A percentile compares a stretch with the other conserved stretches of the same genome.
phyloP scores from a whole-genome alignment of 2,888 invertebrate genomes.

The Phorcus lineatus region DNA sequence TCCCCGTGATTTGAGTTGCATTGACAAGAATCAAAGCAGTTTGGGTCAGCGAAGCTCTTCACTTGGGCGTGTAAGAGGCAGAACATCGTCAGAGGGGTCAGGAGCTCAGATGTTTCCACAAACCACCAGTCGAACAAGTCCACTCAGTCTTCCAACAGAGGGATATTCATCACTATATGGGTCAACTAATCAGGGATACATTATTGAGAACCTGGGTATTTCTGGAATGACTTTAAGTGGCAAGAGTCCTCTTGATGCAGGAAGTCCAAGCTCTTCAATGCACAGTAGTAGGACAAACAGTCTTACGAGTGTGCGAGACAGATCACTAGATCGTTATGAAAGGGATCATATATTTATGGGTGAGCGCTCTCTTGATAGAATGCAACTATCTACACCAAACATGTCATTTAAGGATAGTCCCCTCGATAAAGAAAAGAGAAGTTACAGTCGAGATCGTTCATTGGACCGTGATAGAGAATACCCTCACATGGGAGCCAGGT shows the following conservation, averaged over 20 bases:
- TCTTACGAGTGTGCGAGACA: constrained; percentile 66
- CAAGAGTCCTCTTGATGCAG: constrained; percentile 24
- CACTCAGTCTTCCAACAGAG: constrained; percentile 66
- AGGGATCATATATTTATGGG: constrained; percentile 50
- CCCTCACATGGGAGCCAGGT: constrained; percentile 73
- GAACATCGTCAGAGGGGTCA: constrained; percentile 48
- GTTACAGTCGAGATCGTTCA: constrained; percentile 78
- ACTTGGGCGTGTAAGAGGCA: constrained; percentile 30
- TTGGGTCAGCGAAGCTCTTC: neutral
- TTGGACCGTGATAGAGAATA: constrained; percentile 80
- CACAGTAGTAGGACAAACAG: constrained; percentile 49
- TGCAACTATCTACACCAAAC: constrained; percentile 36
- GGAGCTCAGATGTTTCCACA: constrained; percentile 36
- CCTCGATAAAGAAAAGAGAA: constrained; percentile 43
- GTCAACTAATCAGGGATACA: constrained; percentile 38
- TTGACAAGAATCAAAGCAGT: neutral
- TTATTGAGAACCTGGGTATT: constrained; percentile 34
- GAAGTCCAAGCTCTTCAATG: neutral
- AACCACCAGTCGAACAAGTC: constrained; percentile 53
- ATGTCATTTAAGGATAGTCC: constrained; percentile 44
- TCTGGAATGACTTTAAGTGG: constrained; percentile 30
- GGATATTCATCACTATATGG: constrained; percentile 61
- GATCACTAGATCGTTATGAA: constrained; percentile 65
- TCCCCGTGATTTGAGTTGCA: neutral
- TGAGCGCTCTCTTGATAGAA: constrained; percentile 73